Conservation (phyloP, 1,140 invertebrate species). For the Caenorhabditis latens region DNA sequence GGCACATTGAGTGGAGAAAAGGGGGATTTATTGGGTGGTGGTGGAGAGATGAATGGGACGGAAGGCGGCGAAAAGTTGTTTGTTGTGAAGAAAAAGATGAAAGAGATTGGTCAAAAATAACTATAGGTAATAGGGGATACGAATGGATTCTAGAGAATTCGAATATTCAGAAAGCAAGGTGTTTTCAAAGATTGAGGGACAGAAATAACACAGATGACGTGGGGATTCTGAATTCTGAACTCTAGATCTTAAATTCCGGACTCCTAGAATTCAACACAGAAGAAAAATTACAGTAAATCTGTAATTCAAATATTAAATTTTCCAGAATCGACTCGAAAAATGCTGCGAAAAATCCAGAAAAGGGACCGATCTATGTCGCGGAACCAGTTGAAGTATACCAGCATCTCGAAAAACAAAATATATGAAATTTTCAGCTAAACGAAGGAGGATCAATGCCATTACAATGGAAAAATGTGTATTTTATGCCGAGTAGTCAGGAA, state of each 20-base stretch:
- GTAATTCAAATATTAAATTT: not conserved
- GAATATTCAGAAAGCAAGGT: not conserved
- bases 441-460: constrained; percentile 66
- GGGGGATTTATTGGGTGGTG: constrained; percentile 39
- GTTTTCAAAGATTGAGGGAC: not conserved
- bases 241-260: too few species aligned
- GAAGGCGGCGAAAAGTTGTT: constrained; percentile 29
- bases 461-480: constrained; percentile 68
- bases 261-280: too few species aligned
- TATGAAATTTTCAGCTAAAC: constrained; percentile 57
- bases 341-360: constrained; percentile 38
- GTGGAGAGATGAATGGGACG: not conserved
- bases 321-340: constrained; percentile 38
- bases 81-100: not conserved
- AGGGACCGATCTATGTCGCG: constrained; percentile 60
- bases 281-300: too few species aligned
- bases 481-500: constrained; percentile 62
- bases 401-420: not conserved
- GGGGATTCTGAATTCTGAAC: too few species aligned
- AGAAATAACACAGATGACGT: too few species aligned
- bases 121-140: constrained; percentile 32
- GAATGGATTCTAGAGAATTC: not conserved
- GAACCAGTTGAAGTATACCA: constrained; percentile 56
- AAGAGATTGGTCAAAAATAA: not conserved
- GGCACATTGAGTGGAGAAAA: constrained; percentile 15